A percentile compares a stretch with the other conserved stretches of the same genome.
Evolutionary conservation across 1,140 invertebrate species (phyloP).

Genomic region (Drosophila ambigua): DNA sequence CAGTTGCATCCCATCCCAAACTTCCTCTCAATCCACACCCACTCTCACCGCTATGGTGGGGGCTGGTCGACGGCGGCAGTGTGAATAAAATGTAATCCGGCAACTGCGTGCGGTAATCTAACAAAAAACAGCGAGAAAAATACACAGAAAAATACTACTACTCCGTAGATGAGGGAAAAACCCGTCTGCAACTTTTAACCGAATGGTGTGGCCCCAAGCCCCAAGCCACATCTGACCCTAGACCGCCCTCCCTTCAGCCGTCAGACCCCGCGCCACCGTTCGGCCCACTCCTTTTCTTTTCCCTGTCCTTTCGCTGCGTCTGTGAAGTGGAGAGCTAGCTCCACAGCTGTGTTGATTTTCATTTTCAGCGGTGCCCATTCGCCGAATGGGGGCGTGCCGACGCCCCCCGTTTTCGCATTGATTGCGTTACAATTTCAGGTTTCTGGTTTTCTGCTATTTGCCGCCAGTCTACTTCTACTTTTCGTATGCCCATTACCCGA

Average conservation of each 20-base stretch:
- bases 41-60: conserved; percentile 1
- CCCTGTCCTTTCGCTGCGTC: too few relatives aligned
- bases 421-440: conserved; percentile 83
- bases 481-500: not conserved
- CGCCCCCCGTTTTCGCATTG: conserved; percentile 66
- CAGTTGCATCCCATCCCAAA: conserved; percentile 42
- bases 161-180: conserved; percentile 16
- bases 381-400: conserved; percentile 41
- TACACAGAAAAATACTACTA: conserved; percentile 13
- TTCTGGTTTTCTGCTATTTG: conserved; percentile 62
- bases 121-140: conserved; percentile 24
- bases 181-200: conserved; percentile 33
- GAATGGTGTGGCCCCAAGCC: conserved; percentile 37
- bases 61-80: conserved; percentile 9
- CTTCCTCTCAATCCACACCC: conserved; percentile 4
- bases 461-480: conserved; percentile 66
- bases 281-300: conserved; percentile 14
- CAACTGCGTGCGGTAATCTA: conserved; percentile 56
- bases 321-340: conserved; percentile 21
- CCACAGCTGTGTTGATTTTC: conserved; percentile 74
- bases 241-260: not conserved
- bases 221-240: conserved; percentile 16
- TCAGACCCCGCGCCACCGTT: not conserved
- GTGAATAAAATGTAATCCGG: conserved; percentile 72
- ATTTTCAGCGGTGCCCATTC: conserved; percentile 64